Percentiles rank a stretch among this genome's conserved stretches.
Evolutionary conservation across 2,797 vertebrate species (phyloP).

Genomic region (Knipowitschia caucasica): DNA sequence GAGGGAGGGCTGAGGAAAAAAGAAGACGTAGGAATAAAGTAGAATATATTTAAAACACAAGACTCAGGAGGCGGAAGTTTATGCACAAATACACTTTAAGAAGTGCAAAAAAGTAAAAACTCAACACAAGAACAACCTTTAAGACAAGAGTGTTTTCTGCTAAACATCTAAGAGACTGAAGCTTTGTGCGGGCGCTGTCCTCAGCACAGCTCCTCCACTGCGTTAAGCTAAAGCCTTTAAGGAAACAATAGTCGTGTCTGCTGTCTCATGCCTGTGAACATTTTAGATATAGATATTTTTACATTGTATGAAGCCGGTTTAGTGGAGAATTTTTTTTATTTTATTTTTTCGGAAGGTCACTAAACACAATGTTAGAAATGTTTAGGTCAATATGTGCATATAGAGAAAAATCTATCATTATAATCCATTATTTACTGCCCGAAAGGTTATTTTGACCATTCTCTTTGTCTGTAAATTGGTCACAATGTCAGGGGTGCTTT

Average conservation of each 20-base stretch:
- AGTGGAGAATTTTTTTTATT: slow-evolving; percentile 14
- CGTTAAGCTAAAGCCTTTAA: slow-evolving; percentile 4
- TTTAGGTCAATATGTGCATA: background rate
- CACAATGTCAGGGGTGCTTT: slow-evolving; percentile 15
- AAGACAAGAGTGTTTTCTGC: background rate
- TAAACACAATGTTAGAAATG: slow-evolving; percentile 9
- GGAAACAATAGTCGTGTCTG: slow-evolving; percentile 12
- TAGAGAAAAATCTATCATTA: background rate
- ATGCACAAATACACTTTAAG: background rate
- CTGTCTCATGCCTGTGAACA: slow-evolving; percentile 3
- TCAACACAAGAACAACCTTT: background rate
- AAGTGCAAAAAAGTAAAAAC: background rate
- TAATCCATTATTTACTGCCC: background rate
- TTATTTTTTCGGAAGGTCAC: slow-evolving; percentile 13
- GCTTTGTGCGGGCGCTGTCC: background rate
- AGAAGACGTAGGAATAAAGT: slow-evolving; percentile 40
- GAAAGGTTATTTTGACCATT: background rate
- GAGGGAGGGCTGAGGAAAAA: slow-evolving; percentile 81
- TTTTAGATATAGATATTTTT: slow-evolving; percentile 8
- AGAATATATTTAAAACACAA: slow-evolving; percentile 47
- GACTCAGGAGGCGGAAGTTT: background rate
- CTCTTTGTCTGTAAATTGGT: slow-evolving; percentile 15
- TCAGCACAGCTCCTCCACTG: background rate
- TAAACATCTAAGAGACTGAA: background rate
- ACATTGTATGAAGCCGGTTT: background rate